Evolutionary conservation across 2,888 invertebrate genomes (phyloP), one percentile per base, ranked within the genome.

Genomic region (Chymomyza caudatula): DNA sequence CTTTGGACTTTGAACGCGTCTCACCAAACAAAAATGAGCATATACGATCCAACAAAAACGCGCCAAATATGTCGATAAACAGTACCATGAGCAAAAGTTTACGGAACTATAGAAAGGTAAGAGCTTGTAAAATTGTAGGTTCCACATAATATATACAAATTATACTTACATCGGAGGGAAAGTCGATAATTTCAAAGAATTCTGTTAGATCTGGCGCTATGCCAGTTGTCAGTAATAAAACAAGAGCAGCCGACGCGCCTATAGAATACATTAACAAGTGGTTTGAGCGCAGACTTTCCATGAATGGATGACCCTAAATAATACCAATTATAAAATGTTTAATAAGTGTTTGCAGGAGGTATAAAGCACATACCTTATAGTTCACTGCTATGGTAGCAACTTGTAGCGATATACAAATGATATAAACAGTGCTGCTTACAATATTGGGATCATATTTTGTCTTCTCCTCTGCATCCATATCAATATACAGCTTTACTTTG

Each of bases 301-400:
- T 99, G 89, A 97, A 99, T 2, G 99, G 99, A 90, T 97, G 95
- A 4, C 99, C 99, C 98, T 98, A 89, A 76, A 65, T 67, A 54
- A 60, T 43, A 6, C 3, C 47, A 60, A 42, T 37, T 11, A 37
- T 8, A 11, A 1, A 37, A 37, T 8, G 3, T 43, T 59, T 11
- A 22, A 1, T 47, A 49, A n/a, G n/a, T n/a, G 19, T 15, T 13
- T n/a, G 15, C 22, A 6, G 20, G 20, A 51, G n/a, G n/a, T 4
- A 11, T 5, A 13, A 47, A 3, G 44, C 29, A 49, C 60, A 23
- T 90, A 98, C 98, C 93, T 98, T 95, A 89, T 99, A 99, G 91
- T 99, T 99, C 66, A 99, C 97, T 64, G 98, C 98, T 91, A 99
- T 99, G 11, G 99, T 99, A 1, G 98, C 97, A 75, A 99, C 95